Percentiles rank a stretch among this genome's conserved stretches.
phyloP scores from a whole-genome alignment of 2,113 vertebrate species.

The Podilymbus podiceps region DNA sequence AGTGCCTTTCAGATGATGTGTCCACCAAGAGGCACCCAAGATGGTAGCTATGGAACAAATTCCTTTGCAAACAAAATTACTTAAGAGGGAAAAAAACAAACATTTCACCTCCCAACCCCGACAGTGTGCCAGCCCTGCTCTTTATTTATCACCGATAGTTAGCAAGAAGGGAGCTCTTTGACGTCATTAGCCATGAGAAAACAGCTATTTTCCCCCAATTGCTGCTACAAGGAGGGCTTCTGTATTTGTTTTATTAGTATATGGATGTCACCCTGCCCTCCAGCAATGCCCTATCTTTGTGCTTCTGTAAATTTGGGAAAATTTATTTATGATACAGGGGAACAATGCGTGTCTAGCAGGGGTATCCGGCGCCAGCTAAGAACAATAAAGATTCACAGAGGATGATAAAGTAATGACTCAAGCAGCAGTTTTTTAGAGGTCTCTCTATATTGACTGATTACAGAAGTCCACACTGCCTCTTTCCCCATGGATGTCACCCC shows the following conservation, averaged over 20 bases:
- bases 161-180: constrained; percentile 15
- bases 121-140: background rate
- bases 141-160: background rate
- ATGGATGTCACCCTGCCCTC: constrained; percentile 65
- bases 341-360: constrained; percentile 61
- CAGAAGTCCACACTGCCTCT: background rate
- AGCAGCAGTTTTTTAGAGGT: constrained; percentile 35
- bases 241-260: constrained; percentile 32
- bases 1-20: background rate
- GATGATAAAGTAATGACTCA: constrained; percentile 45
- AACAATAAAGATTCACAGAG: constrained; percentile 55
- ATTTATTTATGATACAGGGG: constrained; percentile 54
- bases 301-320: constrained; percentile 38
- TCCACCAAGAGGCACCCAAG: background rate
- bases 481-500: background rate
- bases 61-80: constrained; percentile 5
- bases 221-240: background rate
- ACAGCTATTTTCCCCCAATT: background rate
- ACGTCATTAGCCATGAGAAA: constrained; percentile 36
- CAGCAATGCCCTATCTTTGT: constrained; percentile 28
- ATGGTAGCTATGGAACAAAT: background rate
- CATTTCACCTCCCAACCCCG: background rate
- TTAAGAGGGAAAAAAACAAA: background rate
- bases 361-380: constrained; percentile 55
- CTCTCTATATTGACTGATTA: constrained; percentile 21